A percentile compares a stretch with the other conserved stretches of the same genome.
Conservation (phyloP, 2,888 invertebrate genomes). For the Melinaea menophilus region DNA sequence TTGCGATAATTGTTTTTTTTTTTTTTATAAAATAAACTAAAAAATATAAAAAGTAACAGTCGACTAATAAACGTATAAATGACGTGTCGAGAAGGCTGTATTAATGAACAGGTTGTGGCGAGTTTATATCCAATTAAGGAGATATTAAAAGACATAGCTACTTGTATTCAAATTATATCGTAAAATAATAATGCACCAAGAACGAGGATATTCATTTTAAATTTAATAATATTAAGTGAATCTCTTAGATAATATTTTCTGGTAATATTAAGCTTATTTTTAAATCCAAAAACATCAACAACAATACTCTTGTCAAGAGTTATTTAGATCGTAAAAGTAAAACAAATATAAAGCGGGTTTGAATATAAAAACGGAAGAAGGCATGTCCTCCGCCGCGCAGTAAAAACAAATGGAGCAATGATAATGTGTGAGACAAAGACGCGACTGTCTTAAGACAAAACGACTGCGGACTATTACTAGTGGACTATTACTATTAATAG, state of each 20-base stretch:
- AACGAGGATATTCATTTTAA: neutral
- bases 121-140: neutral
- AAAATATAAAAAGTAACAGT: too few relatives aligned
- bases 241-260: neutral
- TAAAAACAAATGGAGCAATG: conserved; percentile 67
- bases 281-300: neutral
- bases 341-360: conserved; percentile 16
- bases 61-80: neutral
- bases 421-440: conserved; percentile 49
- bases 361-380: conserved; percentile 19
- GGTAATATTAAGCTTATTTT: too few relatives aligned
- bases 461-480: too few relatives aligned
- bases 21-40: too few relatives aligned
- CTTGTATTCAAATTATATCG: conserved; percentile 1
- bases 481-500: too few relatives aligned
- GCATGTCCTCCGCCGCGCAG: conserved; percentile 20
- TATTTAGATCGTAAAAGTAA: conserved; percentile 7
- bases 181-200: neutral
- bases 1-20: too few relatives aligned
- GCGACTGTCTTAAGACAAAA: too few relatives aligned
- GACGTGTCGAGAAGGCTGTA: neutral
- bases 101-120: neutral
- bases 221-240: neutral
- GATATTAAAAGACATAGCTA: neutral
- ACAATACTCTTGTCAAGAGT: neutral